Conservation (phyloP, 2,113 vertebrate species). For the Notarius lentiginosus region DNA sequence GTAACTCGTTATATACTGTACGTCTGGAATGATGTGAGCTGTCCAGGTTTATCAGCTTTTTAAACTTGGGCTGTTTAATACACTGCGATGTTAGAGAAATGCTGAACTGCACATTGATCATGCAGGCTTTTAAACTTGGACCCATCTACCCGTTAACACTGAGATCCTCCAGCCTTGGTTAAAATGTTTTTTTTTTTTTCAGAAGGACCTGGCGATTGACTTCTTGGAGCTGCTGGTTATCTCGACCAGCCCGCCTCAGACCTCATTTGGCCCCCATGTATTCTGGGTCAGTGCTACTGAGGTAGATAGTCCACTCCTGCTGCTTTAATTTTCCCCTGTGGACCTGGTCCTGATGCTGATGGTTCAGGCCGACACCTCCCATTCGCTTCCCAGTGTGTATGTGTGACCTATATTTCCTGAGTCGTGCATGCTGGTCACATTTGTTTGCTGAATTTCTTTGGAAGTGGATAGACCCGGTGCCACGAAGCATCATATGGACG, state of each 20-base stretch:
- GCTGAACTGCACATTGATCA: not conserved
- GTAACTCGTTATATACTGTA: not conserved
- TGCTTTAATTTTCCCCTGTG: slow-evolving; percentile 69
- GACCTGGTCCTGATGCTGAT: slow-evolving; percentile 54
- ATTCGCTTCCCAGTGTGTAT: slow-evolving; percentile 50
- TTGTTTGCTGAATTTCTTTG: slow-evolving; percentile 31
- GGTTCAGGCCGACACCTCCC: slow-evolving; percentile 53
- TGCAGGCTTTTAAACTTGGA: not conserved
- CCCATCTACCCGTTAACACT: not conserved
- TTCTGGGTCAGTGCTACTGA: slow-evolving; percentile 66
- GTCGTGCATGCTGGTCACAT: slow-evolving; percentile 50
- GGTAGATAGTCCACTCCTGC: slow-evolving; percentile 72
- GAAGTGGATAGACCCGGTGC: slow-evolving; percentile 50
- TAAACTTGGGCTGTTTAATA: not conserved
- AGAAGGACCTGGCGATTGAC: slow-evolving; percentile 43
- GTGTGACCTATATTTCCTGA: slow-evolving; percentile 64
- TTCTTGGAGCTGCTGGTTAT: slow-evolving; percentile 56
- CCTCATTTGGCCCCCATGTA: slow-evolving; percentile 69
- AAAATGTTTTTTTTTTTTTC: not conserved
- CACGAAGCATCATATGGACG: slow-evolving; percentile 48
- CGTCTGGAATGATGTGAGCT: not conserved
- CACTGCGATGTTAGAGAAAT: not conserved
- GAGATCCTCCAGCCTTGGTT: slow-evolving; percentile 4
- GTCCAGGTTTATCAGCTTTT: not conserved
- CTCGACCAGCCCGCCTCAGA: slow-evolving; percentile 56